These are phyloP conservation scores for Pristionchus exspectatus DNA, from an alignment of 2,888 invertebrate genomes.

Conservation along the genomic window DNA sequence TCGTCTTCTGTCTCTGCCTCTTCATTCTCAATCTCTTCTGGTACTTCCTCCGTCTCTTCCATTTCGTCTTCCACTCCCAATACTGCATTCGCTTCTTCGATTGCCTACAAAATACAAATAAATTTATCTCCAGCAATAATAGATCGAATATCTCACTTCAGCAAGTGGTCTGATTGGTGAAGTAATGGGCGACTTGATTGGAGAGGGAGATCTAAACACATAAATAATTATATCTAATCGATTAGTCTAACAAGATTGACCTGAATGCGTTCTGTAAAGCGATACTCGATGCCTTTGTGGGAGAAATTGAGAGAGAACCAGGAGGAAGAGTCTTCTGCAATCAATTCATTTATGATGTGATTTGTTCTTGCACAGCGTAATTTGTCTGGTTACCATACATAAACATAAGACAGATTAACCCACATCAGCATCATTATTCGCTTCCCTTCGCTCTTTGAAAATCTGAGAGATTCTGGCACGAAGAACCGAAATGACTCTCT, in stretches of 20 bases:
- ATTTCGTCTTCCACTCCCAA: not conserved
- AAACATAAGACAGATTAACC: not conserved
- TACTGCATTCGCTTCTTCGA: slow-evolving; percentile 39
- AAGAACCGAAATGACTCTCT: not conserved
- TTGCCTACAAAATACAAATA: not conserved
- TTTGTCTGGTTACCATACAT: not conserved
- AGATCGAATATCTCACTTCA: slow-evolving; percentile 8
- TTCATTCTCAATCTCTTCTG: not conserved
- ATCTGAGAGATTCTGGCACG: not conserved
- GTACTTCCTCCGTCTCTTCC: not conserved
- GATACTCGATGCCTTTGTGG: slow-evolving; percentile 30
- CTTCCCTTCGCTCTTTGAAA: slow-evolving; percentile 1
- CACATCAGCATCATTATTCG: not conserved
- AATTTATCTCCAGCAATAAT: not conserved
- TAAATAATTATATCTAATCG: not conserved
- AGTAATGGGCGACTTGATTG: slow-evolving; percentile 38
- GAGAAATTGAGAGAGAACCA: slow-evolving; percentile 27
- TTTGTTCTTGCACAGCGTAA: too few relatives aligned
- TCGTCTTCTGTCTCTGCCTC: not conserved
- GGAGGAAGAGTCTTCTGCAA: not conserved
- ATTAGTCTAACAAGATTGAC: not conserved
- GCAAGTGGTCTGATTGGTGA: slow-evolving; percentile 42
- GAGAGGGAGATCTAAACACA: slow-evolving; percentile 37
- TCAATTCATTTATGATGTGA: too few relatives aligned
- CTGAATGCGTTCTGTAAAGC: slow-evolving; percentile 37